phyloP scores from a whole-genome alignment of 2,888 invertebrate genomes.

The Epistrophe grossulariae region DNA sequence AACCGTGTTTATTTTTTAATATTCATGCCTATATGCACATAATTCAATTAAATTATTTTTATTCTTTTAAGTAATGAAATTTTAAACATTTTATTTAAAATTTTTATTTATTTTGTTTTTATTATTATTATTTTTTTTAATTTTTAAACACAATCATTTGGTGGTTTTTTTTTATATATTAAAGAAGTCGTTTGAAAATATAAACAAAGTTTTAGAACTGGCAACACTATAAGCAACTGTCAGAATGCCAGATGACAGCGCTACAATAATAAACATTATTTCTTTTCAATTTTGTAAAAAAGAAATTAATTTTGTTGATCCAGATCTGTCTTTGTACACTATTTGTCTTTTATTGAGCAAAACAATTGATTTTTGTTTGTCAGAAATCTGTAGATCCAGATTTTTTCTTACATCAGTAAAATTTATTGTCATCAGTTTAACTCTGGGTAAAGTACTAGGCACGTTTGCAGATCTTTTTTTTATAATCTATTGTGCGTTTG shows the following conservation, averaged over 20 bases:
- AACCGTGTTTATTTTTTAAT: not conserved
- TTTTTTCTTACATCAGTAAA: too few relatives aligned
- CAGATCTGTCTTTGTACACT: too few relatives aligned
- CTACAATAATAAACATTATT: too few relatives aligned
- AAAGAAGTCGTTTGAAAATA: not conserved
- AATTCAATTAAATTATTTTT: slow-evolving; percentile 68
- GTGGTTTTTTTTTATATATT: slow-evolving; percentile 45
- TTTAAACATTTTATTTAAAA: slow-evolving; percentile 47
- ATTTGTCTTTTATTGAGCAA: too few relatives aligned
- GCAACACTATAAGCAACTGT: not conserved
- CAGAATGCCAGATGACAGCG: not conserved
- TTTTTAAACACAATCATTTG: slow-evolving; percentile 27
- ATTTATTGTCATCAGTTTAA: too few relatives aligned
- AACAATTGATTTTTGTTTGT: too few relatives aligned
- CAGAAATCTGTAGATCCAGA: too few relatives aligned
- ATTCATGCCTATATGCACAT: slow-evolving; percentile 51
- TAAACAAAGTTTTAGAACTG: not conserved
- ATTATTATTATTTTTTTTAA: slow-evolving; percentile 51
- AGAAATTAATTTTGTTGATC: too few relatives aligned
- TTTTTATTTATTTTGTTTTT: slow-evolving; percentile 48
- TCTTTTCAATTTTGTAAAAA: too few relatives aligned
- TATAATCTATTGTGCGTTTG: too few relatives aligned
- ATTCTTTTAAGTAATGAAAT: slow-evolving; percentile 1
- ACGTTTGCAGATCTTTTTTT: too few relatives aligned
- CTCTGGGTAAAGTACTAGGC: too few relatives aligned